Base-by-base conservation (phyloP, 2,888 invertebrate species). In the Uloborus plumipes region DNA sequence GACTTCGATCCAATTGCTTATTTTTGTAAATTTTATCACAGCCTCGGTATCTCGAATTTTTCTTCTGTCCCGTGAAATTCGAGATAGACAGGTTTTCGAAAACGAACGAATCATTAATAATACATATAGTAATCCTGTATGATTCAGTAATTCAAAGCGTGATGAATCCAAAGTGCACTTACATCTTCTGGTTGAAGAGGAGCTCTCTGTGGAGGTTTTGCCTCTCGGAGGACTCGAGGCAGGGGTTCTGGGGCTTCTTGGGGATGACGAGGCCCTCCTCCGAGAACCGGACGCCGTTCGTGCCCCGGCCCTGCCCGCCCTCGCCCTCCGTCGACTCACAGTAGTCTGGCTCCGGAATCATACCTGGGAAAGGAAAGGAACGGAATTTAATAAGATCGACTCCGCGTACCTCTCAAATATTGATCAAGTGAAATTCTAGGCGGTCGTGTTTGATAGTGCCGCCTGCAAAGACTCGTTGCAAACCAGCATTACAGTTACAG, bases 141-240 rank as follows among this genome's bases (percentile, higher is more conserved):
- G 31, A 15, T 26, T 22, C 11, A 14, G 0, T 1, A 20, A 62
- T 15, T 31, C 20, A 18, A 65, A 18, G 13, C 1, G 16, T 18
- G 15, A 49, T 11, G 20, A 2, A 47, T n/a, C 22, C 0, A 15
- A 67, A 50, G 49, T 9, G 7, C 53, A 78, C 88, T 87, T 89
- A 97, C 97, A 94, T 93, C 93, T 94, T 96, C 89, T 96, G 95
- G 90, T 97, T 97, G 89, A 96, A 95, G 88, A 95, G 91, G 86
- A 97, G 91, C 89, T 97, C 97, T 87, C 94, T 92, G 89, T 96
- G 96, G 85, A 97, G 91, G 88, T 95, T 94, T 91, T 94, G 94
- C 86, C 95, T 92, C 88, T 94, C 94, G 39, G 92, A 91, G 85
- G 94, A 95, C 87, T 94, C 95, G 84, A 95, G 89, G 89, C 94